These are phyloP conservation scores for Nezara viridula DNA, from an alignment of 2,888 invertebrate species.

Conservation along the genomic window DNA sequence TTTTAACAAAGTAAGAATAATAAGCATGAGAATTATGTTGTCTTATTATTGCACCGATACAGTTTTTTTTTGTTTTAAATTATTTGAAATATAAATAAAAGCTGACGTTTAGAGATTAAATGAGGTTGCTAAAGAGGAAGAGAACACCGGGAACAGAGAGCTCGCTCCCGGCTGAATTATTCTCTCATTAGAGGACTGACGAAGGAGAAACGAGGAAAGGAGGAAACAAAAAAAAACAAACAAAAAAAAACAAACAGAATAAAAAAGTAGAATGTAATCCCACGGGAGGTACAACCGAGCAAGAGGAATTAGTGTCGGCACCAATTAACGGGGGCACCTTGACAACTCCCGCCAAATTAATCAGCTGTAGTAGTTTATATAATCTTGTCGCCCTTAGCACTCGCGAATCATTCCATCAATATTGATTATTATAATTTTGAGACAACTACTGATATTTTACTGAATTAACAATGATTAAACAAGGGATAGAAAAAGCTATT, in stretches of 20 bases:
- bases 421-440: background rate
- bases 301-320: conserved; percentile 30
- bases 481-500: background rate
- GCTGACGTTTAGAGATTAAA: background rate
- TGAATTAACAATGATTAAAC: background rate
- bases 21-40: too few relatives aligned
- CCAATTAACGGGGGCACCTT: conserved; percentile 35
- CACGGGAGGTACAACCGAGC: background rate
- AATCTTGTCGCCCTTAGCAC: background rate
- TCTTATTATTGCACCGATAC: too few relatives aligned
- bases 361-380: background rate
- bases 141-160: background rate
- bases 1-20: too few relatives aligned
- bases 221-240: background rate
- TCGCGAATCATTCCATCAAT: background rate
- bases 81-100: background rate
- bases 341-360: background rate
- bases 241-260: conserved; percentile 12
- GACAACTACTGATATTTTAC: background rate
- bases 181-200: conserved; percentile 45
- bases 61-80: background rate
- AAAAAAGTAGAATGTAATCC: conserved; percentile 29
- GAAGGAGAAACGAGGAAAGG: conserved; percentile 16
- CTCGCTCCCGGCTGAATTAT: background rate
- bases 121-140: background rate